A percentile compares a stretch with the other conserved stretches of the same genome.
Evolutionary conservation across 2,113 vertebrate genomes (phyloP).

Genomic region (Psophia crepitans): DNA sequence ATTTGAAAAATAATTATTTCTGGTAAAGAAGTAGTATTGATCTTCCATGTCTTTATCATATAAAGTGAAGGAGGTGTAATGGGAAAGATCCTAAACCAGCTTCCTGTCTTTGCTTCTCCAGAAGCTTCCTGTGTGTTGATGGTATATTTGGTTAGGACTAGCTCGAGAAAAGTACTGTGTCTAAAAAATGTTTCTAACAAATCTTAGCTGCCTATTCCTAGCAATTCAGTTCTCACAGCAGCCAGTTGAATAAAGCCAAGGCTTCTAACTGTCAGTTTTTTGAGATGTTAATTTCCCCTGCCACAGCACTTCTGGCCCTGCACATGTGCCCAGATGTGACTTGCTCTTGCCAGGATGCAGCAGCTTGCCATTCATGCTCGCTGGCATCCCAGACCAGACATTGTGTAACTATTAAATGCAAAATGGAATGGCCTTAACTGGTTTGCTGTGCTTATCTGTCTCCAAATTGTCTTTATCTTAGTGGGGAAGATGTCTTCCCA

Average conservation of each 20-base stretch:
- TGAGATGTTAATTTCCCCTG: neutral
- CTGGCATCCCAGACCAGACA: neutral
- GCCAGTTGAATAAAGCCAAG: neutral
- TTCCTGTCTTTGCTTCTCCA: neutral
- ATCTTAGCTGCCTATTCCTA: neutral
- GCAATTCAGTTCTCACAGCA: neutral
- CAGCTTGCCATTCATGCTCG: fast-evolving
- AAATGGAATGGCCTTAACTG: neutral
- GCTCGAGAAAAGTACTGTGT: neutral
- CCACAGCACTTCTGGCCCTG: neutral
- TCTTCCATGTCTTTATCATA: neutral
- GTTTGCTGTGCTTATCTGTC: neutral
- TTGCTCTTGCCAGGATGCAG: neutral
- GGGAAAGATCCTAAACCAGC: neutral
- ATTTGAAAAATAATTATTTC: neutral
- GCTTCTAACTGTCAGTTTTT: neutral
- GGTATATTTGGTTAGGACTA: neutral
- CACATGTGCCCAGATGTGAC: neutral
- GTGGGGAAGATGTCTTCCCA: neutral
- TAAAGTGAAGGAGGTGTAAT: neutral
- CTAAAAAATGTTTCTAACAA: neutral
- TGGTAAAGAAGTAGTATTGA: neutral
- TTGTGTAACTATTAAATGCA: neutral
- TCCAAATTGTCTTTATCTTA: neutral
- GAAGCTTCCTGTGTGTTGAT: neutral